Evolutionary conservation across 2,797 vertebrate genomes (phyloP), one percentile per base, ranked within the genome.

Genomic region (Loriculus beryllinus): DNA sequence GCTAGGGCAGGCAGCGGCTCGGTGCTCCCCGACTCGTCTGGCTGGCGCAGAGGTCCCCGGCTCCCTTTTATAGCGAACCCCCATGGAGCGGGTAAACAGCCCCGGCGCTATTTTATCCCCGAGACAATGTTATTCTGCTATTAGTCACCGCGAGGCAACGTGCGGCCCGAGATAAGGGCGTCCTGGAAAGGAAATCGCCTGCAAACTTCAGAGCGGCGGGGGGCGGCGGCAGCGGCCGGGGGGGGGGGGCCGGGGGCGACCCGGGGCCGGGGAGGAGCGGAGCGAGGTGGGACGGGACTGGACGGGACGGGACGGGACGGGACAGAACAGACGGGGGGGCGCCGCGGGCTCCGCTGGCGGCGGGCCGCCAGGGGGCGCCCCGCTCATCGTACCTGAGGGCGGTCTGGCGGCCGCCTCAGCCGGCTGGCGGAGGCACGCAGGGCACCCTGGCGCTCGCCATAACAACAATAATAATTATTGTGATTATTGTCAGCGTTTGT

Each of bases 91-190:
- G 97, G 98, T 98, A 98, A 98, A 97, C 98, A 98, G 97, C 97
- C 92, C 93, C 97, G 90, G 97, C 98, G 97, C 97, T 97, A 97
- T 97, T 97, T 98, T 97, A 97, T 97, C 97, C 97, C 97, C 94
- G 92, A 98, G 97, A 98, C 98, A 98, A 97, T 98, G 98, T 96
- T 98, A 98, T 98, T 98, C 97, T 98, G 98, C 97, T 97, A 97
- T 98, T 97, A 97, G 98, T 98, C 97, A 97, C 98, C 97, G 97
- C 97, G 97, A 97, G 98, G 98, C 97, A 98, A 98, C 97, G 98
- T 98, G 98, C 98, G 96, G 97, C 87, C 94, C 93, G 93, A 98
- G 98, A 98, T 98, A 98, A 98, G 98, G 97, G 97, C 86, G 11
- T 94, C 93, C 96, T 97, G 97, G 89, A 95, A 94, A 98, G 97